Evolutionary conservation across 1,140 invertebrate species (phyloP).

Genomic region (Drosophila parabipectinata): DNA sequence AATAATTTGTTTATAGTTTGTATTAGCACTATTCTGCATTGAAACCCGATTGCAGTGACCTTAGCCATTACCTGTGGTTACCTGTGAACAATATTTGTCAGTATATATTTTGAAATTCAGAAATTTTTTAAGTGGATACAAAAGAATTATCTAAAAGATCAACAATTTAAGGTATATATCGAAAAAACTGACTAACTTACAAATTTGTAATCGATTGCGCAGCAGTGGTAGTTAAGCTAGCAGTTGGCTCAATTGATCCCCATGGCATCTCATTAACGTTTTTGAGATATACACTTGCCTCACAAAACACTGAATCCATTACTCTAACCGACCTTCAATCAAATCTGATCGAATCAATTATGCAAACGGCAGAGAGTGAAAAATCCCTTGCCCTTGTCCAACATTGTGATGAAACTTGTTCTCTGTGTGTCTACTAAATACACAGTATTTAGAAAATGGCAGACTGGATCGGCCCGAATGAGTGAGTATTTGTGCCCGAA

Average conservation of each 20-base stretch:
- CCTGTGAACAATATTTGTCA: background rate
- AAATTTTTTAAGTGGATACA: no score
- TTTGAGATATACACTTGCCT: slow-evolving; percentile 10
- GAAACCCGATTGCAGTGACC: slow-evolving; percentile 39
- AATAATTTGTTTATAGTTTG: slow-evolving; percentile 59
- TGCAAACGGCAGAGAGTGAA: slow-evolving; percentile 76
- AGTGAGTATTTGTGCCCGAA: slow-evolving; percentile 60
- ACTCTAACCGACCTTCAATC: slow-evolving; percentile 32
- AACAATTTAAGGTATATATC: background rate
- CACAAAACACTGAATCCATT: background rate
- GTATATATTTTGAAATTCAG: no score
- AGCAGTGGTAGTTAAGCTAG: slow-evolving; percentile 12
- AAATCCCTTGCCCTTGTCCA: slow-evolving; percentile 62
- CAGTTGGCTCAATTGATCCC: slow-evolving; percentile 30
- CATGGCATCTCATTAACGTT: slow-evolving; percentile 43
- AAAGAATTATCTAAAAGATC: no score
- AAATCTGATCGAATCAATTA: slow-evolving; percentile 64
- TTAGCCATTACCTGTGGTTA: slow-evolving; percentile 1
- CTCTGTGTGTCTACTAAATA: slow-evolving; percentile 47
- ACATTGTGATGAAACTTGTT: slow-evolving; percentile 58
- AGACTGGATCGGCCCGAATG: slow-evolving; percentile 24
- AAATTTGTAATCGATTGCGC: no score
- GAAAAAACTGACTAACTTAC: no score
- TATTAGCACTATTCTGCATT: slow-evolving; percentile 41
- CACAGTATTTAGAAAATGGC: slow-evolving; percentile 53